phyloP scores from a whole-genome alignment of 2,113 vertebrate species.

The Caloenas nicobarica region DNA sequence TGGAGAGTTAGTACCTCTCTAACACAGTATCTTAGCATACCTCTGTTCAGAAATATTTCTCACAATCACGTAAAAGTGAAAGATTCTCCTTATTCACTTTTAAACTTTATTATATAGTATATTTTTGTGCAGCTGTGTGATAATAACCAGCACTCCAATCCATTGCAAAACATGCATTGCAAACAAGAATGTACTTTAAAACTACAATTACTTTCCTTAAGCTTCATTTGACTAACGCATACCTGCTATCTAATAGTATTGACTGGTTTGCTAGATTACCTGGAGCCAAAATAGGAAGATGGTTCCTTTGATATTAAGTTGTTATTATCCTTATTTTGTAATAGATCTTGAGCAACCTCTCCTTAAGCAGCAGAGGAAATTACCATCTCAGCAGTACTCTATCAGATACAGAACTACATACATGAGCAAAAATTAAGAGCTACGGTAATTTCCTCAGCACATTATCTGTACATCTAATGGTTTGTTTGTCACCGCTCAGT shows the following conservation, averaged over 20 bases:
- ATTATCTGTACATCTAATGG: background rate
- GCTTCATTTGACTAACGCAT: background rate
- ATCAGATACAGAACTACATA: background rate
- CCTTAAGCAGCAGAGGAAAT: background rate
- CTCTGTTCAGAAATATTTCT: background rate
- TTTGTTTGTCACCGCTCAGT: background rate
- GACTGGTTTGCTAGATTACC: background rate
- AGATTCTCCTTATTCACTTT: background rate
- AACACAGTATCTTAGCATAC: background rate
- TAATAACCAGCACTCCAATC: background rate
- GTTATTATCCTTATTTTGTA: conserved; percentile 22
- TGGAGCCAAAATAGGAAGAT: background rate
- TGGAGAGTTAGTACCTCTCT: background rate
- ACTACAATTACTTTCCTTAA: background rate
- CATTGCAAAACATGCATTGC: background rate
- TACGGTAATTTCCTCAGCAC: background rate
- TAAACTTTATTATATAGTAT: background rate
- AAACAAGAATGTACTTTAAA: background rate
- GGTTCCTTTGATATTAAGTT: background rate
- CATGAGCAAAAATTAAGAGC: background rate
- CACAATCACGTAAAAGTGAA: background rate
- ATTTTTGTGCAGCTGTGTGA: background rate
- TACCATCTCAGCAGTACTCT: background rate
- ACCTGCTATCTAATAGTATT: background rate
- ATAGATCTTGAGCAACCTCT: conserved; percentile 27